Evolutionary conservation across 2,797 vertebrate genomes (phyloP).

Genomic region (Discoglossus pictus): DNA sequence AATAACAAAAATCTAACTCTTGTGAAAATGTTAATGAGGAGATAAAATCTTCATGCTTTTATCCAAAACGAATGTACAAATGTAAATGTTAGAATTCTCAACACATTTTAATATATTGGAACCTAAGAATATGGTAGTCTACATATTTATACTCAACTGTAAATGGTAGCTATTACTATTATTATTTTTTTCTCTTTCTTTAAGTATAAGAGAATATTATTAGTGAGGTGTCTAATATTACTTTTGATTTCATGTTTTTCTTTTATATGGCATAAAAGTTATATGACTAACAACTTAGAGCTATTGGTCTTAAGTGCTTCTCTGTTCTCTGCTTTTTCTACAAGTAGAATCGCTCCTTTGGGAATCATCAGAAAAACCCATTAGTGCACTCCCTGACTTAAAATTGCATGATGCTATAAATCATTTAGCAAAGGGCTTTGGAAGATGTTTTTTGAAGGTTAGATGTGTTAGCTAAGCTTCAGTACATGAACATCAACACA

Average conservation of each 20-base stretch:
- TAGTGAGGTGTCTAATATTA: no score
- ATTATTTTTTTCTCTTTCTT: no score
- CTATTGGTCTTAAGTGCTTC: constrained; percentile 68
- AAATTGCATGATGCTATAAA: constrained; percentile 94
- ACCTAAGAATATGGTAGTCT: no score
- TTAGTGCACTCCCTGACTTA: constrained; percentile 83
- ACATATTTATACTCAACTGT: no score
- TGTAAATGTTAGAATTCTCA: no score
- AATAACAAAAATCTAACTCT: no score
- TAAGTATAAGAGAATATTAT: no score
- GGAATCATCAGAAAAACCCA: constrained; percentile 82
- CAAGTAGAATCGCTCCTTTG: constrained; percentile 75
- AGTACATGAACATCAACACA: constrained; percentile 56
- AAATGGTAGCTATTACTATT: no score
- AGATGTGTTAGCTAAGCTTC: constrained; percentile 63
- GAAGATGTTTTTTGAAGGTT: constrained; percentile 63
- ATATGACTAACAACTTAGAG: constrained; percentile 41
- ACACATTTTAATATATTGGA: no score
- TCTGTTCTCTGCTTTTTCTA: constrained; percentile 72
- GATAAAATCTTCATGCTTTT: no score
- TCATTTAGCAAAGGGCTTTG: constrained; percentile 79
- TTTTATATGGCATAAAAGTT: constrained; percentile 49
- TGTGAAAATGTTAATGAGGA: no score
- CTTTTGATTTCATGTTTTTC: constrained; percentile 57
- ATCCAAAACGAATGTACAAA: no score